These are phyloP conservation scores for Sphyrna mokarran DNA, from an alignment of 2,113 vertebrate species.

Conservation along the genomic window DNA sequence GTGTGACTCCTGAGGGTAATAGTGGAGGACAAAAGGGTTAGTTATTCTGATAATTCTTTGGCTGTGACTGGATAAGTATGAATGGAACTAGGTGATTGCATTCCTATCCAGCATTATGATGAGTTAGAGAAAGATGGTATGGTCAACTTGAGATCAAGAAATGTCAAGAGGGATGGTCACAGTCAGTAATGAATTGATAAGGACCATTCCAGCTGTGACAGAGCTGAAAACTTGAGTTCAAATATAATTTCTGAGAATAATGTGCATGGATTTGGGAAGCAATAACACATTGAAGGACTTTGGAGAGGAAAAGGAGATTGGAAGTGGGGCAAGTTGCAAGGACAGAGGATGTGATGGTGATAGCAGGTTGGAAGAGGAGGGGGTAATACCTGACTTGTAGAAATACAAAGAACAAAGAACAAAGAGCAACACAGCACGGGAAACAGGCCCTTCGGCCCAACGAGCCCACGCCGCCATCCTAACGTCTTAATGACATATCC, in stretches of 20 bases:
- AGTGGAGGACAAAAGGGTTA: too few species aligned
- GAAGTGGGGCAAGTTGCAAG: neutral
- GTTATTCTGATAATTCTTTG: too few species aligned
- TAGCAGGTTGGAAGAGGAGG: neutral
- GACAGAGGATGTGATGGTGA: neutral
- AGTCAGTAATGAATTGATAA: neutral
- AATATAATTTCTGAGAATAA: neutral
- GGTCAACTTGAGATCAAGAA: neutral
- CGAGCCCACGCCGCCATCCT: too few species aligned
- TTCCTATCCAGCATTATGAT: neutral
- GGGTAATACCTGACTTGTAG: too few species aligned
- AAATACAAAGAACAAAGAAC: too few species aligned
- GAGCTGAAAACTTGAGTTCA: neutral
- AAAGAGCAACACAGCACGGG: too few species aligned
- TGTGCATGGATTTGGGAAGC: neutral
- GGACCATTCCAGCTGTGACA: neutral
- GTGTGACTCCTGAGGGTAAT: too few species aligned
- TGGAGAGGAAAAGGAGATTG: neutral
- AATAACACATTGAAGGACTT: neutral
- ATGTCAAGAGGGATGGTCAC: neutral
- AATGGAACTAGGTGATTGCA: too few species aligned
- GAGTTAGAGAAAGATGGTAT: neutral
- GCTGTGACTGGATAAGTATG: too few species aligned
- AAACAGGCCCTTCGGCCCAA: too few species aligned
- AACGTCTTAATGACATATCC: too few species aligned